These are phyloP conservation scores for Trichonephila inaurata DNA, from an alignment of 1,140 invertebrate species.

Conservation along the genomic window DNA sequence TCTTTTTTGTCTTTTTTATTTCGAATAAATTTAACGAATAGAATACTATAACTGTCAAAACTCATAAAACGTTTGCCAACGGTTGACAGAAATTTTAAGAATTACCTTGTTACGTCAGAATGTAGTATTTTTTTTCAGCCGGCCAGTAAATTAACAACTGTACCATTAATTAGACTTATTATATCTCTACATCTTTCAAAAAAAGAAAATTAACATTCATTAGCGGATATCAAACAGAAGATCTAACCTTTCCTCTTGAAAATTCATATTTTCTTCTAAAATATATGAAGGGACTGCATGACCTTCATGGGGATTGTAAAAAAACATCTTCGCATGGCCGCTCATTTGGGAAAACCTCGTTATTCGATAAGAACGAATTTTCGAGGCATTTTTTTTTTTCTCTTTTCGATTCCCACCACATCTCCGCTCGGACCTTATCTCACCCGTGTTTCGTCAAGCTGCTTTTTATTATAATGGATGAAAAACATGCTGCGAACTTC, in stretches of 20 bases:
- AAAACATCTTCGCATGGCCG: neutral
- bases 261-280: neutral
- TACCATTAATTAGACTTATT: neutral
- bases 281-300: neutral
- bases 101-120: neutral
- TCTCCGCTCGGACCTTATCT: neutral
- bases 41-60: no score
- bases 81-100: no score
- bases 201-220: neutral
- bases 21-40: no score
- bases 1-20: no score
- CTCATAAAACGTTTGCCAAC: no score
- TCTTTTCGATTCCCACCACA: neutral
- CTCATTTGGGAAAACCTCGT: conserved; percentile 34
- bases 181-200: neutral
- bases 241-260: neutral
- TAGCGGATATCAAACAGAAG: neutral
- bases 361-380: conserved; percentile 8
- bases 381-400: neutral
- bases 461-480: neutral
- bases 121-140: neutral
- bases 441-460: neutral
- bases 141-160: neutral
- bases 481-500: neutral
- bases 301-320: neutral